phyloP scores from a whole-genome alignment of 2,797 vertebrate species.

The Lemur catta region DNA sequence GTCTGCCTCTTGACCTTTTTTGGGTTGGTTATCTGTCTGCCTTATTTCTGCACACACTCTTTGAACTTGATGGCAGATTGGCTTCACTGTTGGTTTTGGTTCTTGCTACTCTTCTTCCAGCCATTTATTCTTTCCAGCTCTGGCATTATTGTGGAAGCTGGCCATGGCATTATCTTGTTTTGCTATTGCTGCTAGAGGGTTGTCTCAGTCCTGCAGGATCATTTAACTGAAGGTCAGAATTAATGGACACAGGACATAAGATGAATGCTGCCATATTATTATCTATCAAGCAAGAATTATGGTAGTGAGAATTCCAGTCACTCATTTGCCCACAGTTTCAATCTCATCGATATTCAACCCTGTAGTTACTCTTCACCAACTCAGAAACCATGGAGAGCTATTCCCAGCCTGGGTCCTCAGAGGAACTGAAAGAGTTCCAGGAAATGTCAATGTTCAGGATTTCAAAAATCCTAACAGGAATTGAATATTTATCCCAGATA shows the following conservation, averaged over 20 bases:
- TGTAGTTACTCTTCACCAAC: background rate
- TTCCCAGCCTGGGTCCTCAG: background rate
- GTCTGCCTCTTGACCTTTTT: background rate
- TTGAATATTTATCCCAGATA: background rate
- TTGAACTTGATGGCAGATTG: background rate
- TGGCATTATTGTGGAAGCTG: background rate
- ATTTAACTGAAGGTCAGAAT: background rate
- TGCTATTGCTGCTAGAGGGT: background rate
- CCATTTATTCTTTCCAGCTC: background rate
- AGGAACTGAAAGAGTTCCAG: background rate
- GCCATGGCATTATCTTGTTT: background rate
- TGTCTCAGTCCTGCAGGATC: background rate
- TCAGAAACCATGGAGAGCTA: background rate
- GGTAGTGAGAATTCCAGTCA: background rate
- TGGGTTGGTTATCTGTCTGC: background rate
- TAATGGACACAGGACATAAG: background rate
- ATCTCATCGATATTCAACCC: background rate
- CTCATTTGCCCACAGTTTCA: background rate
- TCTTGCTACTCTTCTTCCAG: background rate
- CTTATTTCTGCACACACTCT: background rate
- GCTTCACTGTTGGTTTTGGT: background rate
- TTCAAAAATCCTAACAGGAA: slow-evolving; percentile 16
- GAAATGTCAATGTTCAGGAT: background rate
- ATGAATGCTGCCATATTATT: background rate
- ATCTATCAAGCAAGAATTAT: background rate